phyloP scores from a whole-genome alignment of 1,140 invertebrate genomes.

The Phthorimaea operculella region DNA sequence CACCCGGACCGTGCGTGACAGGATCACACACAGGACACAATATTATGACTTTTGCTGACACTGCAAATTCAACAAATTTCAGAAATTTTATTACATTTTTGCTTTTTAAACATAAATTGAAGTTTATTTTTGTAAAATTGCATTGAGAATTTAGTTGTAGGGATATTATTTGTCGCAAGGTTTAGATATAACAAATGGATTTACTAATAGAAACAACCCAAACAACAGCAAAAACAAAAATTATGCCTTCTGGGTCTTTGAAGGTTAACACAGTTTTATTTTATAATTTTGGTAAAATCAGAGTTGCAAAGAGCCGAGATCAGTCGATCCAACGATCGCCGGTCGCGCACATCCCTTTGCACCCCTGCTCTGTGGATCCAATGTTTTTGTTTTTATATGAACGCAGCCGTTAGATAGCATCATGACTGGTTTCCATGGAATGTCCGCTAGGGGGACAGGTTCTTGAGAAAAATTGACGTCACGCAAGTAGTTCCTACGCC shows the following conservation, averaged over 20 bases:
- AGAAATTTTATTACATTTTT: background rate
- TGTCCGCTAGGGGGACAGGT: conserved; percentile 45
- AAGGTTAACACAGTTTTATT: conserved; percentile 23
- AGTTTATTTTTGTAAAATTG: background rate
- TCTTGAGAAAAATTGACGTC: conserved; percentile 65
- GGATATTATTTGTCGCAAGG: background rate
- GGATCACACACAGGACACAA: too few relatives aligned
- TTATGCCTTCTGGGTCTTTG: conserved; percentile 22
- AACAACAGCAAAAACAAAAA: conserved; percentile 33
- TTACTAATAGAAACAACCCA: conserved; percentile 28
- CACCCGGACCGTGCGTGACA: too few relatives aligned
- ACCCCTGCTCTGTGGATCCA: too few relatives aligned
- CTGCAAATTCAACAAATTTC: background rate
- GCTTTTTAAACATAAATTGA: background rate
- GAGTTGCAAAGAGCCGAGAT: too few relatives aligned
- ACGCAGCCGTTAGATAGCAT: conserved; percentile 41
- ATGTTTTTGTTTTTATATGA: conserved; percentile 17
- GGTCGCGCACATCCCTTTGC: too few relatives aligned
- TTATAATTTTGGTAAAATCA: background rate
- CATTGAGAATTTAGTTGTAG: background rate
- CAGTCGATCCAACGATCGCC: too few relatives aligned
- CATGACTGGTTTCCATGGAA: conserved; percentile 32
- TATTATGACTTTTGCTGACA: background rate
- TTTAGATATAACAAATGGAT: conserved; percentile 22
- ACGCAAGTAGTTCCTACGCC: conserved; percentile 63